Base-by-base conservation (phyloP, 2,797 vertebrate species). In the Melopsittacus undulatus region DNA sequence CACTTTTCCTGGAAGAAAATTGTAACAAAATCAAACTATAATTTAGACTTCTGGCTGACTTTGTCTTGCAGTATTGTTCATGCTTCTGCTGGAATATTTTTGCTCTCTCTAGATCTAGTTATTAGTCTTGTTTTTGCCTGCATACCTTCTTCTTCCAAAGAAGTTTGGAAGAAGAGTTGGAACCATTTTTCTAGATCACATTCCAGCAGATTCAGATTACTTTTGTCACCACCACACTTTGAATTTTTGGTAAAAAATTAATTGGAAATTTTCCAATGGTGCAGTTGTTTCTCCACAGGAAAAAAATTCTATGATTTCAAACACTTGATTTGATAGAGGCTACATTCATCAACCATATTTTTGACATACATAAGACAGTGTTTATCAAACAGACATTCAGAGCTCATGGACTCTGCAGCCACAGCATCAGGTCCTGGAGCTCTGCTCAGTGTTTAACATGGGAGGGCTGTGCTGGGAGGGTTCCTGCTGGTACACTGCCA, bases 361-460 rank as follows among this genome's bases (percentile, higher is more conserved):
- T 38, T 83, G 6, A 40, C 16, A 17, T 66, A 38, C 34, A 7
- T 38, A 59, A 49, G 7, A 32, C 19, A 34, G 18, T 27, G 45
- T 57, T 83, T 75, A 32, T 46, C 54, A 69, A 38, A 26, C 23
- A 85, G 54, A 34, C 16, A 18, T 38, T 62, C 32, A 38, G 38
- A 59, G 36, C 21, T 80, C 43, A 10, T 14, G 16, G 42, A 32
- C 32, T 40, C 29, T 57, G 45, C 64, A 79, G 51, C 23, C 27
- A 7, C 20, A 17, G 34, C 23, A 29, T 9, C 17, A 32, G 45
- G 21, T 36, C 9, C 46, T 70, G 45, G 32, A 59, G 27, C 40
- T 54, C 11, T 8, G 40, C n/a, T 48, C 9, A 45, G 24, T 5
- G 26, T 80, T 75, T 32, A 8, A 23, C 0, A 0, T 30, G 9